Base-by-base conservation (phyloP, 2,888 invertebrate species). In the Sinodicranocentrus sp. region DNA sequence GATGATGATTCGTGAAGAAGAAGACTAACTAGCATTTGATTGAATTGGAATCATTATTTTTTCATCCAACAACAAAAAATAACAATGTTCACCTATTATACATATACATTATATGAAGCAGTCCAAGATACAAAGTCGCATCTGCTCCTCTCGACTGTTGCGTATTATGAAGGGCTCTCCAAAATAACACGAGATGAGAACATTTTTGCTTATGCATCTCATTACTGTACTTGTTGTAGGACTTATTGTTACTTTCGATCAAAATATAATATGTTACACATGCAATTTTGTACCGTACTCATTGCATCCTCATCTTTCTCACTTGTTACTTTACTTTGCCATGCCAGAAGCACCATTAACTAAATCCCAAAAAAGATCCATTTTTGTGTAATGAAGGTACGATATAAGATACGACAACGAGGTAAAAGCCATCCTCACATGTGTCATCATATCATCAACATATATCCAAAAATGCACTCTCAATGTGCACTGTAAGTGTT, bases 361-460 rank as follows among this genome's bases (percentile, higher is more conserved):
- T 26, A 59, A 59, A 59, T 25, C 54, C 54, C n/a, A 5, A 59
- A 59, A 59, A 59, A 59, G 33, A n/a, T 61, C 61, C 61, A 61
- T 61, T 61, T 61, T 61, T 26, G 28, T 26, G n/a, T 17, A 28
- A 17, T 61, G 28, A 61, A 57, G 57, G 57, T 23, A 61, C 61
- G 28, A 61, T 6, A 52, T 48, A 65, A 39, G 63, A 39, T 13
- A 39, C 39, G 39, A 13, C 39, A 39, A n/a, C 54, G 21, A 54
- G 54, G 54, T 54, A 54, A 48, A 48, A 33, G 21, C 54, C 17
- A 75, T 75, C 48, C 17, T 44, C 44, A 44, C 39, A 57, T n/a
- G n/a, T n/a, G 17, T 71, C 17, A 75, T 75, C 48, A 21, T 57
- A 19, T 52, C 70, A 63, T 44, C 26, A 26, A n/a, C 72, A 72